phyloP scores from a whole-genome alignment of 2,888 invertebrate species.

The Leptothorax acervorum region DNA sequence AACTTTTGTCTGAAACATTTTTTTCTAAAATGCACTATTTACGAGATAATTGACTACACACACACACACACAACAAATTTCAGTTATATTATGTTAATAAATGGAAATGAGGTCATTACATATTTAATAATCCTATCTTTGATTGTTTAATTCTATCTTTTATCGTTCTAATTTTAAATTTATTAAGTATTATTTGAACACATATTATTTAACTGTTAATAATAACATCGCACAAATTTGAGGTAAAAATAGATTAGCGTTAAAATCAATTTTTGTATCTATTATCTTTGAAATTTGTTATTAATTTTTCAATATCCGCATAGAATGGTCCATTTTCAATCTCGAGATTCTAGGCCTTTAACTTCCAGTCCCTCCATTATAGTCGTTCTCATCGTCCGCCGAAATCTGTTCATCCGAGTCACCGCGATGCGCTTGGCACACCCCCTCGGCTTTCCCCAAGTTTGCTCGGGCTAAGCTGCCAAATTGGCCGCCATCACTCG shows the following conservation, averaged over 20 bases:
- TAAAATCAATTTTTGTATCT: background rate
- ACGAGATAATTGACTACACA: no score
- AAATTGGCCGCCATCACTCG: slow-evolving; percentile 62
- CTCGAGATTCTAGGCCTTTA: background rate
- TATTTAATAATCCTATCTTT: background rate
- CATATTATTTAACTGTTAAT: background rate
- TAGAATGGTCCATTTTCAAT: background rate
- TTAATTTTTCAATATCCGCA: slow-evolving; percentile 43
- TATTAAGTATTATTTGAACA: background rate
- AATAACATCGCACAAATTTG: background rate
- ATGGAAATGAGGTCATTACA: background rate
- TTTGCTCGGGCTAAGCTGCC: slow-evolving; percentile 51
- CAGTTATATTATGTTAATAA: background rate
- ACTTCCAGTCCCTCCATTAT: slow-evolving; percentile 28
- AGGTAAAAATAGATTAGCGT: background rate
- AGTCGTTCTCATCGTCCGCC: slow-evolving; percentile 35
- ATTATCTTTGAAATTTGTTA: slow-evolving; percentile 17
- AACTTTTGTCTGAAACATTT: no score
- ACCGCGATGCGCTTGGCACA: slow-evolving; percentile 36
- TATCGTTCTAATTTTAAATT: background rate
- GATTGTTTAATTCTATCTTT: background rate
- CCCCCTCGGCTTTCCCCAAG: slow-evolving; percentile 47
- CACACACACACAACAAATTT: no score
- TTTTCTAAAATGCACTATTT: no score
- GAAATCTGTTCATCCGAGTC: slow-evolving; percentile 58